phyloP scores from a whole-genome alignment of 2,113 vertebrate species.

The Hoplias malabaricus region DNA sequence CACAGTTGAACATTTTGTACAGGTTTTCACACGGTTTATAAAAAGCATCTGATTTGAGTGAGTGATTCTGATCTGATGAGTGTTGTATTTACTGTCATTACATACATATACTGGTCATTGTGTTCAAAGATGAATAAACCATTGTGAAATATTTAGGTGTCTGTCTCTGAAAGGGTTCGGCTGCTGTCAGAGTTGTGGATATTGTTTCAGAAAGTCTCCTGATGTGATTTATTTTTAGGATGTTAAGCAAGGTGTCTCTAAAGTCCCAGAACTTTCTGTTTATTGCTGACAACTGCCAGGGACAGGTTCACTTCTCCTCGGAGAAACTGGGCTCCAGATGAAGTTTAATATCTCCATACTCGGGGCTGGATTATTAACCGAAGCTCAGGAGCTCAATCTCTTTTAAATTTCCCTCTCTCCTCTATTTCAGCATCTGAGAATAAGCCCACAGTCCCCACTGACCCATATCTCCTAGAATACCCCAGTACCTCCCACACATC shows the following conservation, averaged over 20 bases:
- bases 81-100: too few species aligned
- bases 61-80: too few species aligned
- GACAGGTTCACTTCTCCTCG: conserved; percentile 26
- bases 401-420: conserved; percentile 51
- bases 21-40: too few species aligned
- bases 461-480: neutral
- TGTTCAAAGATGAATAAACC: too few species aligned
- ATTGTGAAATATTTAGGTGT: neutral
- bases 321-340: conserved; percentile 50
- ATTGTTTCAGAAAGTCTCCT: conserved; percentile 38
- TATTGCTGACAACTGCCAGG: conserved; percentile 61
- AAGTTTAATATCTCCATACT: conserved; percentile 56
- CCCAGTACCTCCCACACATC: neutral
- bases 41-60: too few species aligned
- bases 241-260: conserved; percentile 33
- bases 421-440: conserved; percentile 36
- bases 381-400: conserved; percentile 48
- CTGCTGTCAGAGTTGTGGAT: neutral
- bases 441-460: conserved; percentile 5
- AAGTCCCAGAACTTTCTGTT: conserved; percentile 53
- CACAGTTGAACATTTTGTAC: too few species aligned
- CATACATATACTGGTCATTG: too few species aligned
- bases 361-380: conserved; percentile 39
- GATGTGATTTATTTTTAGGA: conserved; percentile 22
- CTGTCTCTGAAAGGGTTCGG: too few species aligned